Percentiles rank a stretch among this genome's conserved stretches.
phyloP scores from a whole-genome alignment of 2,888 invertebrate species.

The Agrotis segetum region DNA sequence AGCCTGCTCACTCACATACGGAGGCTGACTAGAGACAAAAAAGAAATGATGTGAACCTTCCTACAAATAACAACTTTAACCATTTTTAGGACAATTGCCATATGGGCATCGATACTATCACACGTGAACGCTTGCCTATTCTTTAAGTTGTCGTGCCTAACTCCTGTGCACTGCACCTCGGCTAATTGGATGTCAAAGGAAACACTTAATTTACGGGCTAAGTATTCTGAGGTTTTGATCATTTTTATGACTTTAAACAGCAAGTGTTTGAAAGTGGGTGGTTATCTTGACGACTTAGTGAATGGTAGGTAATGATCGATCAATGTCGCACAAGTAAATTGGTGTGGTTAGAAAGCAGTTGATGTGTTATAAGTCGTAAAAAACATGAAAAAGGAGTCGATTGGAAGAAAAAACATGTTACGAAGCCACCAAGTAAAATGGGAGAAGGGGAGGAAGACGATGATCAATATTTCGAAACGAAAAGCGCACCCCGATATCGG shows the following conservation, averaged over 20 bases:
- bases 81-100: constrained; percentile 81
- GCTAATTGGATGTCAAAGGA: constrained; percentile 86
- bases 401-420: background rate
- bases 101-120: constrained; percentile 87
- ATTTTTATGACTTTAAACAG: background rate
- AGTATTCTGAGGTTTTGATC: constrained; percentile 78
- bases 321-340: background rate
- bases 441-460: background rate
- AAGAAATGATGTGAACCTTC: no score
- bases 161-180: constrained; percentile 83
- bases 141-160: constrained; percentile 87
- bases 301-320: background rate
- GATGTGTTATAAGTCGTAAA: background rate
- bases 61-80: background rate
- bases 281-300: background rate
- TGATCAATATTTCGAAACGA: background rate
- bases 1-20: background rate
- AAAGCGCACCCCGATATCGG: no score
- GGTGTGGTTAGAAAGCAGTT: background rate
- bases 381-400: background rate
- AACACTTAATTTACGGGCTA: constrained; percentile 80
- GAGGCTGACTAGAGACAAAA: background rate
- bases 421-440: background rate
- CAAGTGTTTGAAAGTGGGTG: background rate
- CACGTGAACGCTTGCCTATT: constrained; percentile 88